phyloP scores from a whole-genome alignment of 2,113 vertebrate species.

The Aplodontia rufa region DNA sequence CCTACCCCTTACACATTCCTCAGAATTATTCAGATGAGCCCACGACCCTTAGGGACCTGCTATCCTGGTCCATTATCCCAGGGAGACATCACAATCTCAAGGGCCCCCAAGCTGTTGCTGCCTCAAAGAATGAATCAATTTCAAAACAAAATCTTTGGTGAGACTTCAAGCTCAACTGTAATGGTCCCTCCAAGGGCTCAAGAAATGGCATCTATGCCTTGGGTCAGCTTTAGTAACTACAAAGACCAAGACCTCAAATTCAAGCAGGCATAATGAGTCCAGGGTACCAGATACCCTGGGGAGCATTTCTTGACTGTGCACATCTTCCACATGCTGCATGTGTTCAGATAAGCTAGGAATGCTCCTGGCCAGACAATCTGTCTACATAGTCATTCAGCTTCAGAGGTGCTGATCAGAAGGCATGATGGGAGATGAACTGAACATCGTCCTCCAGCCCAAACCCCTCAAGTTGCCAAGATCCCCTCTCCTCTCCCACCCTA shows the following conservation, averaged over 20 bases:
- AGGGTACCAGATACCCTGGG: conserved; percentile 65
- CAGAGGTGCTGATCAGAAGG: background rate
- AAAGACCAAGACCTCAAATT: background rate
- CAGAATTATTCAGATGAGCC: background rate
- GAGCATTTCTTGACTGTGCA: background rate
- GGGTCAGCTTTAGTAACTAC: background rate
- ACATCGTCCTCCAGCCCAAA: no score
- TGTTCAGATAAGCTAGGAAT: background rate
- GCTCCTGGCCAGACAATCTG: background rate
- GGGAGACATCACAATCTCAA: background rate
- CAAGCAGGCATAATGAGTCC: background rate
- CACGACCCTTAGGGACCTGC: no score
- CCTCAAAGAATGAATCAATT: background rate
- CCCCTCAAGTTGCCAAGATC: background rate
- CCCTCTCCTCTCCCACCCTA: background rate
- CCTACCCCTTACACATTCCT: background rate
- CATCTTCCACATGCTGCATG: background rate
- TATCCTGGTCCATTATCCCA: background rate
- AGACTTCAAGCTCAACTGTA: background rate
- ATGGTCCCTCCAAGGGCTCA: background rate
- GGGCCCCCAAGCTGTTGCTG: no score
- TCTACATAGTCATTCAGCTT: background rate
- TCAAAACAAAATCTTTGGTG: background rate
- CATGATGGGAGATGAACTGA: no score
- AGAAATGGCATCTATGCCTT: background rate